Base-by-base conservation (phyloP, 2,888 invertebrate genomes). In the Plebejus anna region DNA sequence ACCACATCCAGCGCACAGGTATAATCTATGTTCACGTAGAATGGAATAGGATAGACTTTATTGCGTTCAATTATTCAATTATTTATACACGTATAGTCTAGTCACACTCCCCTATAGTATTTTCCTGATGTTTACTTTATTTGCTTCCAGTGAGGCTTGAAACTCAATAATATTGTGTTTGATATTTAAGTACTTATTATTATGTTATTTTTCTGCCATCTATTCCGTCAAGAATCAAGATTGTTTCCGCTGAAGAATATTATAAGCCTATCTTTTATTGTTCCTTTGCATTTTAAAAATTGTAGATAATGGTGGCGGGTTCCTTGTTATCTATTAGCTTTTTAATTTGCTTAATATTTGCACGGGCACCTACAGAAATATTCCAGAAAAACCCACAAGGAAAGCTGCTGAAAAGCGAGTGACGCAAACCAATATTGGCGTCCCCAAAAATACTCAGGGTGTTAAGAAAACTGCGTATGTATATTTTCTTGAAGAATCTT, bases 1-100 rank as follows among this genome's bases (percentile, higher is more conserved):
- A 16, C 89, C 91, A 28, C 90, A 90, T 78, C 84, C 92, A 55
- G 91, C 89, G 51, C 91, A 90, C 83, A 89, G 94, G 93, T 93
- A 86, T 57, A 22, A 9, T 59, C 47, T 2, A 47, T 47, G 9
- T 47, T 47, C 47, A 47, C 42, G 2, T 42, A 9, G 47, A 11
- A 47, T 47, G 2, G 9, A 47, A 47, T 47, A 47, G 9, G 9
- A 47, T 0, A 47, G 47, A 47, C 47, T 9, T 47, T 11, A 11
- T 47, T 47, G 9, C 0, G 2, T 47, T 11, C 47, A 47, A 47
- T 9, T 3, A 47, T 47, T 47, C 47, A 9, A 47, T 9, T 32
- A 32, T 32, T 32, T 32, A 47, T 47, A 47, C 47, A 11, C 47
- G 9, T 11, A 47, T 9, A 47, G 42, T 47, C 9, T 9, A 9